A percentile compares a stretch with the other conserved stretches of the same genome.
Conservation (phyloP, 2,797 vertebrate genomes). For the Thaleichthys pacificus region DNA sequence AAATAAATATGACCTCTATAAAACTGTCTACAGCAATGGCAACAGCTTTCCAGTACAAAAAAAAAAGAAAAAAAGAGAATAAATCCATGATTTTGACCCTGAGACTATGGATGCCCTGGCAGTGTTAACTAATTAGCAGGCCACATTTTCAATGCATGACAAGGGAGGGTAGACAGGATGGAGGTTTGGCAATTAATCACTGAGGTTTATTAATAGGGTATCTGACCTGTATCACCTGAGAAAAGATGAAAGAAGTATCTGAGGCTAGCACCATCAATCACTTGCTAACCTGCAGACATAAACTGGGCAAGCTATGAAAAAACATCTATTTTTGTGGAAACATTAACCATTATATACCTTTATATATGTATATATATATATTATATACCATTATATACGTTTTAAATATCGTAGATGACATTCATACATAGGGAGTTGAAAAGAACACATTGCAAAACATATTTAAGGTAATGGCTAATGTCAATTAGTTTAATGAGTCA, state of each 20-base stretch:
- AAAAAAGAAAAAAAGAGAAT: not conserved
- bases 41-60: not conserved
- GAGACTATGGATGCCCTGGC: slow-evolving; percentile 51
- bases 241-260: slow-evolving; percentile 59
- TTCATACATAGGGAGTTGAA: not conserved
- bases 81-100: slow-evolving; percentile 26
- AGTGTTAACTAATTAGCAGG: slow-evolving; percentile 66
- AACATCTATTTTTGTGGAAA: slow-evolving; percentile 3
- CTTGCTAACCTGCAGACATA: slow-evolving; percentile 32
- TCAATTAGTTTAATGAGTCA: not conserved
- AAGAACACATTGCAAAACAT: not conserved
- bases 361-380: too few species aligned
- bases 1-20: not conserved
- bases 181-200: slow-evolving; percentile 64
- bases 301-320: slow-evolving; percentile 1
- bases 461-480: not conserved
- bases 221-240: slow-evolving; percentile 55
- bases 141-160: slow-evolving; percentile 47
- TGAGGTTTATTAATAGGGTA: slow-evolving; percentile 64
- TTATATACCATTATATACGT: not conserved
- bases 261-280: slow-evolving; percentile 59
- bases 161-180: slow-evolving; percentile 53
- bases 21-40: not conserved
- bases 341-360: not conserved
- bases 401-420: not conserved